phyloP scores from a whole-genome alignment of 2,797 vertebrate species.

The Spatula clypeata region DNA sequence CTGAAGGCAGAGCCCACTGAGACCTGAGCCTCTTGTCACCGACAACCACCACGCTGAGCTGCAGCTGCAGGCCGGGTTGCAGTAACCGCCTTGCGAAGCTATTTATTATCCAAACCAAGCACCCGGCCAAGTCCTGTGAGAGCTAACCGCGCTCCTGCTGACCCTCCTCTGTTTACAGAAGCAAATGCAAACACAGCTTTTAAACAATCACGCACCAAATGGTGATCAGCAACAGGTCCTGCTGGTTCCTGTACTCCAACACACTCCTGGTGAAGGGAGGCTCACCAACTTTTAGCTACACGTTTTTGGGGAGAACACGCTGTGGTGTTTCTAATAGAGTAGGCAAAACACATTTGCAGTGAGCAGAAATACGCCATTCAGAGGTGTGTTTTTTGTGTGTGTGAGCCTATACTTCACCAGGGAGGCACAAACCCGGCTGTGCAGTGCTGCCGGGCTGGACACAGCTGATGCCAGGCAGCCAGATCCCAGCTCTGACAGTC shows the following conservation, averaged over 20 bases:
- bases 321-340: not conserved
- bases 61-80: not conserved
- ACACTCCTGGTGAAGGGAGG: not conserved
- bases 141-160: not conserved
- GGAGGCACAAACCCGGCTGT: not conserved
- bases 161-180: not conserved
- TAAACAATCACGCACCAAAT: not conserved
- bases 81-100: not conserved
- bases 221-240: not conserved
- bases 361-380: not conserved
- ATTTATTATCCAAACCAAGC: not conserved
- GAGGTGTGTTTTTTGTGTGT: not conserved
- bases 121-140: not conserved
- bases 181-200: not conserved
- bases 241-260: not conserved
- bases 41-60: not conserved
- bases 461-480: accelerated
- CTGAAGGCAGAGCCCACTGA: not conserved
- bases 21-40: not conserved
- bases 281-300: not conserved
- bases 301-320: accelerated
- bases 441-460: not conserved
- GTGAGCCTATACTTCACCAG: not conserved
- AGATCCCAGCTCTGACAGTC: not conserved
- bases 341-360: not conserved